Evolutionary conservation across 2,113 vertebrate species (phyloP), one percentile per base, ranked within the genome.

Genomic region (Eubucco bourcierii): DNA sequence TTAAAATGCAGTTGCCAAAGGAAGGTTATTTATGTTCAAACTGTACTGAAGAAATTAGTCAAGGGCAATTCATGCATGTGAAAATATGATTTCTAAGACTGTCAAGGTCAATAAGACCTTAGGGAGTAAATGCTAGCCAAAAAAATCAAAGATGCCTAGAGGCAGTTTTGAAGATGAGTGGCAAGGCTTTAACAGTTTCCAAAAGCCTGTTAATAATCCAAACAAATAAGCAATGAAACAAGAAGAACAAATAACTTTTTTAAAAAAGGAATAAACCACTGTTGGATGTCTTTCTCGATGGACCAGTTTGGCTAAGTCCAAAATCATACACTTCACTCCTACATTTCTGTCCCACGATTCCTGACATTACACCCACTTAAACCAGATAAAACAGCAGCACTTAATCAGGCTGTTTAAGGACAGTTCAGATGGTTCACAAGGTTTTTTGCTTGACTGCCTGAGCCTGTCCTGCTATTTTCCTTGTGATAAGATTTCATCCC

Each of bases 51-150:
- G 58, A 92, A 93, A 93, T 93, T 85, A 89, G 64, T 88, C 75
- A 95, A 85, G 91, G 87, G 64, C 53, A 77, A 82, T 58, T 93
- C 75, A 87, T 80, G 72, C 84, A 80, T 83, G 82, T 85, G 89
- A 94, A 94, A 94, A 94, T 96, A 96, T 92, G 89, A 95, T 93
- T 92, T 95, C 75, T 80, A 94, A 65, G 72, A 85, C 16, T 75
- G 60, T 76, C 91, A 94, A 96, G 87, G 88, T 90, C 18, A 1
- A 37, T 72, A 75, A 92, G 89, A 85, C 87, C 87, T 86, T 58
- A 89, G 94, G 84, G 91, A 95, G 58, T 77, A 78, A 92, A 90
- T 61, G 68, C 24, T 85, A 77, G 82, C 50, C 56, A 80, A 56
- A 90, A 56, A 83, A 92, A 94, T 80, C 81, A 95, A 82, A 92